phyloP scores from a whole-genome alignment of 2,888 invertebrate genomes.

The Eulithis testata region DNA sequence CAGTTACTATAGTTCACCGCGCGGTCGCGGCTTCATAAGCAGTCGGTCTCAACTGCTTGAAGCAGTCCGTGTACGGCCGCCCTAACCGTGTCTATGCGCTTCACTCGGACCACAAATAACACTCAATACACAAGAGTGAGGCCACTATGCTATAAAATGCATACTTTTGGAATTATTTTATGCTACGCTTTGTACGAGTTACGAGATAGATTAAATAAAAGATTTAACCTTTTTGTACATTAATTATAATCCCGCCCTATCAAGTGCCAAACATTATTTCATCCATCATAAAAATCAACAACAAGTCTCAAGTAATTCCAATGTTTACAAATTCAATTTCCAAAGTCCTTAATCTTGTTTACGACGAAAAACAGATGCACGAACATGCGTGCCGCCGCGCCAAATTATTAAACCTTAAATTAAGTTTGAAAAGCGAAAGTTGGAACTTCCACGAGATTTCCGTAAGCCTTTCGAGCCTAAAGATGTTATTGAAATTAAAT shows the following conservation, averaged over 20 bases:
- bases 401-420: conserved; percentile 51
- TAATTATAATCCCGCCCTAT: background rate
- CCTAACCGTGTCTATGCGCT: no score
- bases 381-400: conserved; percentile 40
- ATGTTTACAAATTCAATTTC: conserved; percentile 29
- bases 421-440: conserved; percentile 52
- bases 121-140: no score
- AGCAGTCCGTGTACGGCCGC: no score
- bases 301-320: conserved; percentile 12
- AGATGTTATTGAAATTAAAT: conserved; percentile 71
- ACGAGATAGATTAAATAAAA: no score
- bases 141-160: no score
- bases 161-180: no score
- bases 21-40: no score
- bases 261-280: background rate
- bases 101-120: no score
- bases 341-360: conserved; percentile 34
- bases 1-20: no score
- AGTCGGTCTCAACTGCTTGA: no score
- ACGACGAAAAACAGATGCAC: conserved; percentile 38
- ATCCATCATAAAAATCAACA: conserved; percentile 16
- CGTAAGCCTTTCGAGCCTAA: conserved; percentile 58
- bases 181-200: no score
- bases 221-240: no score
- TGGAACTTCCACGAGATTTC: conserved; percentile 55